Evolutionary conservation across 2,797 vertebrate species (phyloP), one percentile per base, ranked within the genome.

Genomic region (Tragelaphus oryx): DNA sequence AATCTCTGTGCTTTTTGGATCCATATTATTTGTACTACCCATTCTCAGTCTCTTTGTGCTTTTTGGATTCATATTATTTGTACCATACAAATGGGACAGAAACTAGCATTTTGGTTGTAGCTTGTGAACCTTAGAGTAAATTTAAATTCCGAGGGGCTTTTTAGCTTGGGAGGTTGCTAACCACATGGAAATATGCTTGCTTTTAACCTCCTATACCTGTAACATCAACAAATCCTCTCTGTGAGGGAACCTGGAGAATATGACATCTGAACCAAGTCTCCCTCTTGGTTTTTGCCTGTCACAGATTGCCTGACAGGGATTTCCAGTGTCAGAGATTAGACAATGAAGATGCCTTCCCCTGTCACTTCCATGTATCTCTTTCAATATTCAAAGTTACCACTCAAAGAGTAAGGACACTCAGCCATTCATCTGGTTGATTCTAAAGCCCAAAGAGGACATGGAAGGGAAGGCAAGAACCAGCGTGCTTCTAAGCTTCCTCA

Each of bases 21-120:
- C 22, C 11, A 6, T 86, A 33, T 75, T 91, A 74, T 96, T 94
- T 93, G 41, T 90, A 8, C 50, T 41, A 41, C 54, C 50, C 80
- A 5, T 62, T 92, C 78, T 91, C 16, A 48, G 1, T 79, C 41
- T 85, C 28, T 92, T 75, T 88, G 28, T 68, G 4, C 26, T 68
- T 82, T 82, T 92, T 75, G n/a, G 24, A 54, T 75, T 18, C 10
- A 6, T 86, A 33, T 75, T 91, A 74, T 96, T 94, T 93, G 41
- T 90, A 8, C 50, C 18, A 37, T 75, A 50, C 28, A 60, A 41
- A 57, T 78, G 71, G 17, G 62, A 88, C 26, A 68, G 24, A 68
- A 88, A 22, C 44, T 82, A 88, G 14, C 13, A 79, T 90, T 97
- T 96, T 94, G 68, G 13, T 48, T 87, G 22, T 76, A 88, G 78